These are phyloP conservation scores for Heliornis fulica DNA, from an alignment of 2,113 vertebrate species.

Conservation along the genomic window DNA sequence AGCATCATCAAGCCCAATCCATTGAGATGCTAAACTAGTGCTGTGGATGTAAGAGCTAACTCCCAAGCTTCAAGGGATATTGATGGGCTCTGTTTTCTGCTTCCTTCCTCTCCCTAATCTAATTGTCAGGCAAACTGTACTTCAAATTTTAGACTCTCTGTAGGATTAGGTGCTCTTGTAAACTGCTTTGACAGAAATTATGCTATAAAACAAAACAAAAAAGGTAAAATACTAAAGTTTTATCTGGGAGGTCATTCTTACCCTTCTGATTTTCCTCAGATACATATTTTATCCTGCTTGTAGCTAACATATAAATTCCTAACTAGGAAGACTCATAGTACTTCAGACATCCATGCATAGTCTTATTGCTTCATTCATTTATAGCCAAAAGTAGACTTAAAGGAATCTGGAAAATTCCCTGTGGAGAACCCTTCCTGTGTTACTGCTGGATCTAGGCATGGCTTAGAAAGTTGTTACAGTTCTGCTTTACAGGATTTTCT, in stretches of 20 bases:
- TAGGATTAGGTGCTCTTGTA: background rate
- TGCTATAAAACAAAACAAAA: background rate
- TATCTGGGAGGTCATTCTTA: background rate
- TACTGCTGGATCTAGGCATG: background rate
- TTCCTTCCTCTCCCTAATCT: background rate
- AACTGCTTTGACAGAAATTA: background rate
- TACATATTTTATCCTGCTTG: background rate
- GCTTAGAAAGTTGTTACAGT: background rate
- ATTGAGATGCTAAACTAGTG: background rate
- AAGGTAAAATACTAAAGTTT: background rate
- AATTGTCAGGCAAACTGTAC: background rate
- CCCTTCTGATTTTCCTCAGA: slow-evolving; percentile 21
- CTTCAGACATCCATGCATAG: background rate
- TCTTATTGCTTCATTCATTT: background rate
- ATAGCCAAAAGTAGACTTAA: background rate
- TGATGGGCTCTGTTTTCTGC: background rate
- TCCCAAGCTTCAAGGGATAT: background rate
- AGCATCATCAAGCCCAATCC: background rate
- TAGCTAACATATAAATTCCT: background rate
- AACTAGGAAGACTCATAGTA: background rate
- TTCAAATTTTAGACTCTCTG: background rate
- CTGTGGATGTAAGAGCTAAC: background rate
- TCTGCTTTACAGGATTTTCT: background rate
- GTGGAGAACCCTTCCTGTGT: background rate
- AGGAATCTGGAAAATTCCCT: background rate